Evolutionary conservation across 2,113 vertebrate genomes (phyloP).

Genomic region (Nannobrachium achirus): DNA sequence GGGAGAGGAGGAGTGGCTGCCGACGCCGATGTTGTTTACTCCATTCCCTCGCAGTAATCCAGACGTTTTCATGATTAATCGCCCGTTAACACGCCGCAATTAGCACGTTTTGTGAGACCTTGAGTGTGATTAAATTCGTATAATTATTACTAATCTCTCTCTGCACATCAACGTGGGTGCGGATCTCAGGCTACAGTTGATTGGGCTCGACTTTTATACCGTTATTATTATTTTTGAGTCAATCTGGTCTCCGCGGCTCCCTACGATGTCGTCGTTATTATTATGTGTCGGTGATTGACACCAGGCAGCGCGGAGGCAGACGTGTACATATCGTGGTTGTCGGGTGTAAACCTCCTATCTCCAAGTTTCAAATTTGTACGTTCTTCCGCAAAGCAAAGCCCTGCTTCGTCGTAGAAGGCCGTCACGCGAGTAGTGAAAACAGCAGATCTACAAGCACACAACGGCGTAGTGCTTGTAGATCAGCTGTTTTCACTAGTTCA

Average conservation of each 20-base stretch:
- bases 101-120: slow-evolving; percentile 21
- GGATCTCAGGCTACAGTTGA: not conserved
- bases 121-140: slow-evolving; percentile 16
- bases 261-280: not conserved
- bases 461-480: too few species aligned
- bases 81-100: not conserved
- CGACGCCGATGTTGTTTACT: not conserved
- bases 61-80: slow-evolving; percentile 8
- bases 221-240: not conserved
- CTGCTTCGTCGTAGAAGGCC: too few species aligned
- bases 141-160: not conserved
- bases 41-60: not conserved
- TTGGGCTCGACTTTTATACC: not conserved
- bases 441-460: too few species aligned
- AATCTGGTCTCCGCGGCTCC: not conserved
- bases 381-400: too few species aligned
- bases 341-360: too few species aligned
- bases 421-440: too few species aligned
- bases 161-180: not conserved
- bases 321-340: too few species aligned
- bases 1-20: slow-evolving; percentile 25
- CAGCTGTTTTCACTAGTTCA: too few species aligned
- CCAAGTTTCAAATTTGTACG: too few species aligned
- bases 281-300: not conserved
- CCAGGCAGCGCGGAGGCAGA: not conserved